phyloP scores from a whole-genome alignment of 2,113 vertebrate genomes.

The Apodemus sylvaticus region DNA sequence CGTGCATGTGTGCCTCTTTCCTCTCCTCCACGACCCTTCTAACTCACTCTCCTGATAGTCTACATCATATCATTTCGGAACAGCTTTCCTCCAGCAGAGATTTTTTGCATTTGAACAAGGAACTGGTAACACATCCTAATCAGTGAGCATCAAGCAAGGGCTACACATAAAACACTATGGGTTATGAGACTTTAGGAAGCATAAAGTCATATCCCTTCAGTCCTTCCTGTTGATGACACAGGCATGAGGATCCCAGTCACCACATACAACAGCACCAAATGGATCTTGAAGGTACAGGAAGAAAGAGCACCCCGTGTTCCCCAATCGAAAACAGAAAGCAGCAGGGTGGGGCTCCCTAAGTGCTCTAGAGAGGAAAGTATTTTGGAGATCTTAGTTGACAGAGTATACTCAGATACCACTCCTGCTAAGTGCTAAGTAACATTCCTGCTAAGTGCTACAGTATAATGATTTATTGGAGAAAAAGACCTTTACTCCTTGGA shows the following conservation, averaged over 20 bases:
- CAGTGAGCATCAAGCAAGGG: not conserved
- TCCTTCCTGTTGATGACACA: not conserved
- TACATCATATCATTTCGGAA: not conserved
- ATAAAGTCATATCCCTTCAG: not conserved
- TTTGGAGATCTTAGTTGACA: not conserved
- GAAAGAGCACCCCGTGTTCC: not conserved
- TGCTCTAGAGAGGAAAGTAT: not conserved
- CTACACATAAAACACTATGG: not conserved
- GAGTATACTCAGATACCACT: not conserved
- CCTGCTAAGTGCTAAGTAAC: not conserved
- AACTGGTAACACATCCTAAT: not conserved
- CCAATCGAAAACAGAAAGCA: not conserved
- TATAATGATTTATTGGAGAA: slow-evolving; percentile 3
- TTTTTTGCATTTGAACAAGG: not conserved
- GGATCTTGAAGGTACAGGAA: not conserved
- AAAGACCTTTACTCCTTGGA: not conserved
- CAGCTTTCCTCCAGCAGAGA: not conserved
- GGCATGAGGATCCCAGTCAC: not conserved
- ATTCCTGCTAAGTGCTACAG: not conserved
- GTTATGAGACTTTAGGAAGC: not conserved
- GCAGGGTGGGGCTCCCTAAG: too few relatives aligned
- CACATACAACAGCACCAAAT: not conserved
- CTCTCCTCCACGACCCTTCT: not conserved
- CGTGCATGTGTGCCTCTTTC: not conserved
- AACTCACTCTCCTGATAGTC: not conserved